A percentile compares a stretch with the other conserved stretches of the same genome.
Conservation (phyloP, 2,113 vertebrate genomes). For the Lonchura striata region DNA sequence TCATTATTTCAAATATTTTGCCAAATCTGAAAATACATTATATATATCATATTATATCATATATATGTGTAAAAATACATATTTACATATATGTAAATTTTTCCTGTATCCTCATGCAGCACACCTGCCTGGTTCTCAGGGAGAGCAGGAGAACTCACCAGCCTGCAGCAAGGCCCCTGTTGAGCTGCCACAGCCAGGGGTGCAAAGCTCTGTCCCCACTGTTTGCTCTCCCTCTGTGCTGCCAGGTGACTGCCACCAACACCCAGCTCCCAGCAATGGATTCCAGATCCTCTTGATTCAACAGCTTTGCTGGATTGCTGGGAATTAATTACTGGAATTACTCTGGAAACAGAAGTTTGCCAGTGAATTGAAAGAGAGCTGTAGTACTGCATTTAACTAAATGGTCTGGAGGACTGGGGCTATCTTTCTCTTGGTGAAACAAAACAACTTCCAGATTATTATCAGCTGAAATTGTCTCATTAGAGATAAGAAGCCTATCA, state of each 20-base stretch:
- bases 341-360: neutral
- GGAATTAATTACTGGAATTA: neutral
- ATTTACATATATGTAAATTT: neutral
- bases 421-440: neutral
- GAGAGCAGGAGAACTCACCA: neutral
- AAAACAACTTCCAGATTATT: neutral
- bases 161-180: neutral
- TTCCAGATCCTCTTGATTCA: neutral
- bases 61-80: neutral
- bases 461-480: neutral
- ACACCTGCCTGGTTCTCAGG: neutral
- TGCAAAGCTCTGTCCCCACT: neutral
- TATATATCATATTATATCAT: neutral
- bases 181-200: neutral
- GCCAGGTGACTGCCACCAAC: neutral
- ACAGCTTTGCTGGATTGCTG: neutral
- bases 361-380: neutral
- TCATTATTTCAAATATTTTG: neutral
- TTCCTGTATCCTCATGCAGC: neutral
- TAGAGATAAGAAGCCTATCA: neutral
- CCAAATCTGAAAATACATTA: neutral
- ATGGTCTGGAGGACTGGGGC: neutral
- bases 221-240: neutral
- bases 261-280: neutral
- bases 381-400: neutral